Evolutionary conservation across 2,888 invertebrate species (phyloP).

Genomic region (Clistopyga incitator): DNA sequence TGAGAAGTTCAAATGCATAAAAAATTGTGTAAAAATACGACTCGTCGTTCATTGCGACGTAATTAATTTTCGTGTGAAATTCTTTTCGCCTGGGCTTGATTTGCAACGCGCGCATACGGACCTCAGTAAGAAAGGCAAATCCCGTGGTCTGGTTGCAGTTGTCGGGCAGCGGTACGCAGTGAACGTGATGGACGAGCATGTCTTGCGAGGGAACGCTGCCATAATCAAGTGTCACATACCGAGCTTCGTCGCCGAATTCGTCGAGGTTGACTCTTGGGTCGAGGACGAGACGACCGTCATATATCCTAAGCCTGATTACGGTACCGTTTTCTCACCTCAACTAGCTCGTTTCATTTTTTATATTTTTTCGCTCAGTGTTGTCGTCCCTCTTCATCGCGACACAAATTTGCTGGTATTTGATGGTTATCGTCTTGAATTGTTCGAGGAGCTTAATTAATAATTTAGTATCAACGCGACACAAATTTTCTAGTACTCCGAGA

Average conservation of each 20-base stretch:
- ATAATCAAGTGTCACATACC: slow-evolving; percentile 97
- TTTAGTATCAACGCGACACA: not conserved
- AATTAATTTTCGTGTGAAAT: not conserved
- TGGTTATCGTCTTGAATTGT: not conserved
- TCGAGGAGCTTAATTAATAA: not conserved
- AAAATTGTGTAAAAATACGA: not conserved
- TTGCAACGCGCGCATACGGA: not conserved
- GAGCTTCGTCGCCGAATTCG: slow-evolving; percentile 96
- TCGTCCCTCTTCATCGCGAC: slow-evolving; percentile 28
- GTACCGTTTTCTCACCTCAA: slow-evolving; percentile 77
- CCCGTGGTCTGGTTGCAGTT: slow-evolving; percentile 88
- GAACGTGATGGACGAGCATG: slow-evolving; percentile 97
- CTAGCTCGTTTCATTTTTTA: slow-evolving; percentile 24
- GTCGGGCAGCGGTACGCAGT: slow-evolving; percentile 95
- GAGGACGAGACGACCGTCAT: slow-evolving; percentile 90
- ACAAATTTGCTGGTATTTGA: not conserved
- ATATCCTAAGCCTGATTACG: slow-evolving; percentile 85
- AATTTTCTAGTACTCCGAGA: not conserved
- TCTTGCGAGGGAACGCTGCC: slow-evolving; percentile 95
- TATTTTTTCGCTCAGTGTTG: slow-evolving; percentile 17
- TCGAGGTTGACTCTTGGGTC: slow-evolving; percentile 93
- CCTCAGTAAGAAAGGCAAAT: slow-evolving; percentile 57
- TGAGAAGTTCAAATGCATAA: not conserved
- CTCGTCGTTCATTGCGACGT: not conserved
- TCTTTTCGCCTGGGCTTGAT: not conserved